These are phyloP conservation scores for Trachelus stipa DNA, from an alignment of 2,888 invertebrate species.

Conservation along the genomic window DNA sequence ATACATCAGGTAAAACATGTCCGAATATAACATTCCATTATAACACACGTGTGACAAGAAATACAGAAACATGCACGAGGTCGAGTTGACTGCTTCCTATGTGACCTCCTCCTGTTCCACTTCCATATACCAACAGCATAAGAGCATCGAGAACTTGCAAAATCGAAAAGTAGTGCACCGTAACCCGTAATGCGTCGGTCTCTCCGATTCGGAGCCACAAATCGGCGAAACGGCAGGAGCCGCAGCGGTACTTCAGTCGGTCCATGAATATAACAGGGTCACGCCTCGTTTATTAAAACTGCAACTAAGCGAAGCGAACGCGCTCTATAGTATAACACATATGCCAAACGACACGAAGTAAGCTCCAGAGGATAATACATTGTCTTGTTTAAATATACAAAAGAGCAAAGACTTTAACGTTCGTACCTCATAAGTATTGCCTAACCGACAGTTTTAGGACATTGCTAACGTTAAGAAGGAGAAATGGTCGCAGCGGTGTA, in stretches of 20 bases:
- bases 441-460: background rate
- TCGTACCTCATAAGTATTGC: background rate
- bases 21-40: too few species aligned
- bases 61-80: background rate
- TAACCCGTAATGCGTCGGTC: background rate
- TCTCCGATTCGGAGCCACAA: background rate
- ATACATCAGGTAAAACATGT: too few species aligned
- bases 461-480: background rate
- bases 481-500: background rate
- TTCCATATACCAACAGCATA: background rate
- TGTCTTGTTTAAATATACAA: background rate
- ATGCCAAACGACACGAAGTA: background rate
- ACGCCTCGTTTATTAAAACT: background rate
- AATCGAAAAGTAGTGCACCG: background rate
- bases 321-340: background rate
- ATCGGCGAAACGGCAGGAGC: background rate
- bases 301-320: background rate
- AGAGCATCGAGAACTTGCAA: background rate
- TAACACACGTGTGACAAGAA: background rate
- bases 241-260: background rate
- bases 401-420: background rate
- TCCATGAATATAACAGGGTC: background rate
- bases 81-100: background rate
- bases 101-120: background rate
- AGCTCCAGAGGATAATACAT: background rate